These are phyloP conservation scores for Balaenoptera acutorostrata DNA, from an alignment of 2,113 vertebrate species.

Conservation along the genomic window DNA sequence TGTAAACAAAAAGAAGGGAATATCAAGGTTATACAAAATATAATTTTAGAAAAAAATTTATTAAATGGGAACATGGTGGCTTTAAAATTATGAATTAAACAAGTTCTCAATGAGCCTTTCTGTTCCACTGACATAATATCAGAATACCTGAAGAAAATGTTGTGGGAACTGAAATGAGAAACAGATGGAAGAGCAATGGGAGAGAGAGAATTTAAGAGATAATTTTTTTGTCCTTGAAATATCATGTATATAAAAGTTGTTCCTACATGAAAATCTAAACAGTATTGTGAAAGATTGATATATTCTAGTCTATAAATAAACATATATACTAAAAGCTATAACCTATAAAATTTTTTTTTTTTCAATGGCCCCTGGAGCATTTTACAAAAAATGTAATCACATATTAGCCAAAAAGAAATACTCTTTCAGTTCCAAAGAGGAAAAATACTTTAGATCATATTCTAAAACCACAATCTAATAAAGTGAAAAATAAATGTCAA, in stretches of 20 bases:
- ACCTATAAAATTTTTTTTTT: background rate
- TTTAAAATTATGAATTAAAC: background rate
- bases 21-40: background rate
- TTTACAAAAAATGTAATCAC: background rate
- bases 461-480: conserved; percentile 50
- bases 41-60: background rate
- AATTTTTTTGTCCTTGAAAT: background rate
- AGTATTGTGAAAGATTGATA: background rate
- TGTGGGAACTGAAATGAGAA: background rate
- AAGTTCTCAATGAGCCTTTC: background rate
- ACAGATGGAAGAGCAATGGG: background rate
- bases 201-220: background rate
- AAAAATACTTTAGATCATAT: conserved; percentile 37
- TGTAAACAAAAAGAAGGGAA: background rate
- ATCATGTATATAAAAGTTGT: background rate
- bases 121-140: background rate
- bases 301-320: conserved; percentile 6
- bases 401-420: conserved; percentile 33
- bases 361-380: background rate
- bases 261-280: background rate
- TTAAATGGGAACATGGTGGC: background rate
- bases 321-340: background rate
- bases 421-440: conserved; percentile 2
- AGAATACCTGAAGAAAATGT: background rate
- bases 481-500: conserved; percentile 52